A percentile compares a stretch with the other conserved stretches of the same genome.
phyloP scores from a whole-genome alignment of 2,888 invertebrate genomes.

The Luperina testacea region DNA sequence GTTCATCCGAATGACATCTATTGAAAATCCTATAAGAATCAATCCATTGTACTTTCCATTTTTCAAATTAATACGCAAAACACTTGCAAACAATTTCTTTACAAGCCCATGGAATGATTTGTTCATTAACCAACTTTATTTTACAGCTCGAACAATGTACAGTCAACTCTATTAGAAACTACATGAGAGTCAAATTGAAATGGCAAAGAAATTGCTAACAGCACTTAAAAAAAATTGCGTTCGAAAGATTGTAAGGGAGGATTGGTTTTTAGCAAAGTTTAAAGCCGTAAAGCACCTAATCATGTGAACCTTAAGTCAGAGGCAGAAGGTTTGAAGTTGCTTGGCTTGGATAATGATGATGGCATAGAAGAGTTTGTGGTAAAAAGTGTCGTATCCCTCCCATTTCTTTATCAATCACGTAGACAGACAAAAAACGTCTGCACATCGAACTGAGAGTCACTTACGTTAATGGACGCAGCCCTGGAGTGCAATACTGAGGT shows the following conservation, averaged over 20 bases:
- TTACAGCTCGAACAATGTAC: background rate
- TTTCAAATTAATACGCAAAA: constrained; percentile 70
- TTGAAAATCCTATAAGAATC: constrained; percentile 36
- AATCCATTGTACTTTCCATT: constrained; percentile 68
- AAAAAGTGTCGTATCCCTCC: constrained; percentile 83
- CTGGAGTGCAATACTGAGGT: constrained; percentile 69
- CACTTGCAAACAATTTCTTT: constrained; percentile 74
- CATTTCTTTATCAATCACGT: constrained; percentile 88
- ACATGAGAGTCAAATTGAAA: constrained; percentile 29
- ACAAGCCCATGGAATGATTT: constrained; percentile 70
- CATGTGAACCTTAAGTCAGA: constrained; percentile 21
- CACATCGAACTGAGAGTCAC: constrained; percentile 87
- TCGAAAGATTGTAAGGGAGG: constrained; percentile 65
- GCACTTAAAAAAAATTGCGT: constrained; percentile 51
- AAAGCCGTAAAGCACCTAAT: background rate
- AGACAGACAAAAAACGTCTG: constrained; percentile 85
- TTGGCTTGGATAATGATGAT: constrained; percentile 19
- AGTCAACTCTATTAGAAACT: constrained; percentile 12
- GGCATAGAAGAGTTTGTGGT: constrained; percentile 64
- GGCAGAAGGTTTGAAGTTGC: constrained; percentile 55
- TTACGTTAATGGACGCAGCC: constrained; percentile 86
- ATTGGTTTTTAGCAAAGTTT: constrained; percentile 61
- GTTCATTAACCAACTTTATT: constrained; percentile 67
- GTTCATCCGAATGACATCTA: background rate
- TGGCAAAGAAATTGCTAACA: constrained; percentile 12